phyloP scores from a whole-genome alignment of 1,140 invertebrate species.

The Pemphigus obesinymphae region DNA sequence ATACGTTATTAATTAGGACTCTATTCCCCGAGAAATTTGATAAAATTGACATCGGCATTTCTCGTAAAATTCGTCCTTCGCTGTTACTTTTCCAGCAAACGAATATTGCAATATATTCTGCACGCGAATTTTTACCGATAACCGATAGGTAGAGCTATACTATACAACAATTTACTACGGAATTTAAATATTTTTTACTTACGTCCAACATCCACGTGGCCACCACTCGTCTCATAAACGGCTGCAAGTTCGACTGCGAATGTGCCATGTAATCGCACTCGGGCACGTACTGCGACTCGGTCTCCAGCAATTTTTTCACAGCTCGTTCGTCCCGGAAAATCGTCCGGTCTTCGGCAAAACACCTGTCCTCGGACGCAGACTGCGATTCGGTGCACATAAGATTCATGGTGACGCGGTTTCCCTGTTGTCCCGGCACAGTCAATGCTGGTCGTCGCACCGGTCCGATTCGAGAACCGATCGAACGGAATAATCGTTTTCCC shows the following conservation, averaged over 20 bases:
- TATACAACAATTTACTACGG: too few relatives aligned
- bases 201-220: constrained; percentile 80
- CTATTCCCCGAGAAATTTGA: too few relatives aligned
- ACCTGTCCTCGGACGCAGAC: constrained; percentile 14
- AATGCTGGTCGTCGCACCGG: not conserved
- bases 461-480: not conserved
- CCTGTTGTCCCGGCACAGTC: not conserved
- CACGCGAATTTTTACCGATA: too few relatives aligned
- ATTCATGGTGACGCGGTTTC: too few relatives aligned
- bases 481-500: too few relatives aligned
- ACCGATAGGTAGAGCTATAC: too few relatives aligned
- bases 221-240: constrained; percentile 74
- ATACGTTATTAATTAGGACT: too few relatives aligned
- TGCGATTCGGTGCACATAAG: constrained; percentile 29
- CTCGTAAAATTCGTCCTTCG: too few relatives aligned
- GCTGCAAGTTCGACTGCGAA: constrained; percentile 68
- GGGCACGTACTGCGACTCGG: constrained; percentile 51
- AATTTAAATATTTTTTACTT: too few relatives aligned
- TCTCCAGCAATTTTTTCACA: constrained; percentile 14
- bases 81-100: too few relatives aligned
- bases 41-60: too few relatives aligned
- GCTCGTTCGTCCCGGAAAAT: constrained; percentile 29
- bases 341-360: constrained; percentile 22
- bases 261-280: constrained; percentile 65
- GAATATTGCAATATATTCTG: too few relatives aligned